These are phyloP conservation scores for Rhinella marina DNA, from an alignment of 2,797 vertebrate genomes.

Conservation along the genomic window DNA sequence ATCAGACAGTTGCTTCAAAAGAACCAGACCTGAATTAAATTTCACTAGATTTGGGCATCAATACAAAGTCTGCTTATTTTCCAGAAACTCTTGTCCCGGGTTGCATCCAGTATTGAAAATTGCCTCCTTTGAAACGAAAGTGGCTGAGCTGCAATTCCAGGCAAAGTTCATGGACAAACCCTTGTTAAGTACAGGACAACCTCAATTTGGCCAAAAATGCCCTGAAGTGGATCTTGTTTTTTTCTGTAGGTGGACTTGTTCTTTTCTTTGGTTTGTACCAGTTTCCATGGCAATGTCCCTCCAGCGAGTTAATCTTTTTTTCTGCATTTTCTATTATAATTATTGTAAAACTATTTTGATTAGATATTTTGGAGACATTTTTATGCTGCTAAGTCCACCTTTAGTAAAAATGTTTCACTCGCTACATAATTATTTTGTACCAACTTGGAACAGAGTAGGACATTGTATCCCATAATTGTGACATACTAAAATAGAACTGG, in stretches of 20 bases:
- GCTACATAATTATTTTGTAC: slow-evolving; percentile 48
- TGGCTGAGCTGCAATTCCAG: too few relatives aligned
- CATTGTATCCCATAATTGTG: neutral
- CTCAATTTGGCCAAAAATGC: neutral
- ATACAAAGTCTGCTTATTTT: too few relatives aligned
- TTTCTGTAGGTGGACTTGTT: neutral
- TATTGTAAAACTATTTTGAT: neutral
- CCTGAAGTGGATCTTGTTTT: neutral
- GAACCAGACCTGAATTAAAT: too few relatives aligned
- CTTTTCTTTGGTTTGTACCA: neutral
- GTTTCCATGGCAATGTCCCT: slow-evolving; percentile 11
- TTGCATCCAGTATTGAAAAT: too few relatives aligned
- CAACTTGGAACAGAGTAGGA: neutral
- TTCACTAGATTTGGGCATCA: too few relatives aligned
- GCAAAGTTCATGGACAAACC: too few relatives aligned
- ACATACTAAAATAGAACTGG: slow-evolving; percentile 18
- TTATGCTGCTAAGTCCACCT: neutral
- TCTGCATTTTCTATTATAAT: neutral
- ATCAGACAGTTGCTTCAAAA: too few relatives aligned
- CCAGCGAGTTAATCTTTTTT: neutral
- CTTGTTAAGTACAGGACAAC: too few relatives aligned
- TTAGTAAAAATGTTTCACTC: neutral
- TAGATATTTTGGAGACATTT: slow-evolving; percentile 19
- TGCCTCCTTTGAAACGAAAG: too few relatives aligned
- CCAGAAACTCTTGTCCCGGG: too few relatives aligned